Evolutionary conservation across 2,113 vertebrate species (phyloP), one percentile per base, ranked within the genome.

Genomic region (Corythornis cristatus): DNA sequence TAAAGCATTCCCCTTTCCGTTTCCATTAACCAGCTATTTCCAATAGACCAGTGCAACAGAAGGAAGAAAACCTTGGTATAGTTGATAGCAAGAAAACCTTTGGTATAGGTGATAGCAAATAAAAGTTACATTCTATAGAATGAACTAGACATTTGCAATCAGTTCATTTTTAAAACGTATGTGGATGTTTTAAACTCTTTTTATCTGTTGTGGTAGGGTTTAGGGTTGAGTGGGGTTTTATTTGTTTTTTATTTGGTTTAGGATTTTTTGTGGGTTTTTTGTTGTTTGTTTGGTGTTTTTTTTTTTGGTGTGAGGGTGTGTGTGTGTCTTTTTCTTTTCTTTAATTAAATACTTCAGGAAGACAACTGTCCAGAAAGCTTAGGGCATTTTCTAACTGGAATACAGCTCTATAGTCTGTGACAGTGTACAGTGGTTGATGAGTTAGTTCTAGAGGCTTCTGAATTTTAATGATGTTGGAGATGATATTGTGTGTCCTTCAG

Each of bases 401-500:
- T 93, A 90, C 40, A 64, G 93, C 91, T 97, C 96, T 88, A 90
- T 61, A 96, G 98, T 96, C 97, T 97, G 97, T 99, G 98, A 98
- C 98, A 98, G 98, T 98, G 98, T 97, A 97, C 97, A 95, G 98
- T 97, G 98, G 98, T 98, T 99, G 99, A 99, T 99, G 98, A 99
- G 99, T 98, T 98, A 98, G 98, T 99, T 99, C 98, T 98, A 98
- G 98, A 99, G 98, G 98, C 98, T 98, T 99, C 99, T 99, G 99
- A 99, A 99, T 99, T 99, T 99, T 99, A 99, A 99, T 99, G 99
- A 99, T 99, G 99, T 98, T 99, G 98, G 98, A 99, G 99, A 99
- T 99, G 99, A 99, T 99, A 99, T 99, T 99, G 99, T 99, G 99
- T 99, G 99, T 99, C 99, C 99, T 99, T 99, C 99, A 99, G 99